Evolutionary conservation across 2,113 vertebrate species (phyloP).

Genomic region (Alouatta palliata): DNA sequence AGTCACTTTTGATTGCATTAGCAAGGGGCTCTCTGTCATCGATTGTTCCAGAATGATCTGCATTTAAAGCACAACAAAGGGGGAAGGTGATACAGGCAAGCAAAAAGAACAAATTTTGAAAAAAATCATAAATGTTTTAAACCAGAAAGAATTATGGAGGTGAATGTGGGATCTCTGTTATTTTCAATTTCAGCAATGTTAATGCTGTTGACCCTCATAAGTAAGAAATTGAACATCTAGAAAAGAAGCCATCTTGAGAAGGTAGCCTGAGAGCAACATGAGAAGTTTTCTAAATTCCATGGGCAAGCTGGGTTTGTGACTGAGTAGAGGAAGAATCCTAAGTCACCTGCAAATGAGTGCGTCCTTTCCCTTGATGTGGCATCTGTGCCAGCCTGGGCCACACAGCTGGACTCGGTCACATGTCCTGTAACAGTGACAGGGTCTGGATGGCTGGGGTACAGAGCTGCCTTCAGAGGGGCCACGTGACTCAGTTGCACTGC

Average conservation of each 20-base stretch:
- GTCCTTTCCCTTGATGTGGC: conserved; percentile 89
- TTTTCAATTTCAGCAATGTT: background rate
- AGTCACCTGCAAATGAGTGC: conserved; percentile 91
- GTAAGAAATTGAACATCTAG: conserved; percentile 1
- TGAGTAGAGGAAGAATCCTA: conserved; percentile 18
- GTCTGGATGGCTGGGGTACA: conserved; percentile 85
- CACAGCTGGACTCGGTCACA: conserved; percentile 88
- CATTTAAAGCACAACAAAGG: conserved; percentile 55
- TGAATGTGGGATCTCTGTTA: background rate
- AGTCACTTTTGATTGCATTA: conserved; percentile 90
- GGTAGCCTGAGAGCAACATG: background rate
- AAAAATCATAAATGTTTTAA: conserved; percentile 4
- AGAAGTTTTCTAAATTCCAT: background rate
- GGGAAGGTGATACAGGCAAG: conserved; percentile 39
- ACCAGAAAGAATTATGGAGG: background rate
- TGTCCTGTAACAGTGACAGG: conserved; percentile 86
- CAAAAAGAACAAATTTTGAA: background rate
- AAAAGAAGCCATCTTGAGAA: background rate
- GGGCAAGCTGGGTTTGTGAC: conserved; percentile 9
- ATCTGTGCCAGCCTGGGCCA: conserved; percentile 83
- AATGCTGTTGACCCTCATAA: background rate
- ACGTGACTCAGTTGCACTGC: conserved; percentile 92
- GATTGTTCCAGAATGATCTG: conserved; percentile 93
- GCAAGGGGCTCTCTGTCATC: conserved; percentile 89
- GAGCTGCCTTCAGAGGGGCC: conserved; percentile 92